These are phyloP conservation scores for Tinamus major DNA, from an alignment of 2,797 vertebrate genomes.

Conservation along the genomic window DNA sequence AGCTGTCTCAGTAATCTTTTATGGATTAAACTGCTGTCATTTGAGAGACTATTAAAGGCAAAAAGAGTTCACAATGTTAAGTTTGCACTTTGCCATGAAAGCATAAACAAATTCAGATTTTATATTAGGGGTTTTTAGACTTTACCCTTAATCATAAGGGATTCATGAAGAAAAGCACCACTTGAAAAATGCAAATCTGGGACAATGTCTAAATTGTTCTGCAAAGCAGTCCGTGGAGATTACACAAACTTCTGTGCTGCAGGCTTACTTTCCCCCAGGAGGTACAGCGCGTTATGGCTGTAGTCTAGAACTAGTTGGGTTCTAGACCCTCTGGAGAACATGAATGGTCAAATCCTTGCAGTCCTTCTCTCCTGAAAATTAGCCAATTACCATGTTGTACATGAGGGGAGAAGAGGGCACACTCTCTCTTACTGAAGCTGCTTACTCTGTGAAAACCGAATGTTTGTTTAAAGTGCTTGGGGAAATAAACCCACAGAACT, in stretches of 20 bases:
- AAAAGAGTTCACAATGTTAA: neutral
- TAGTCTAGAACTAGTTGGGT: neutral
- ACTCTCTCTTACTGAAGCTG: neutral
- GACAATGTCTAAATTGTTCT: neutral
- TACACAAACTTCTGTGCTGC: neutral
- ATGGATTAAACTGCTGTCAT: neutral
- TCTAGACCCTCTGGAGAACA: neutral
- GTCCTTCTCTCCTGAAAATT: neutral
- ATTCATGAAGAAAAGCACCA: neutral
- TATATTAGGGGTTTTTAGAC: neutral
- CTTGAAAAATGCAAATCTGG: neutral
- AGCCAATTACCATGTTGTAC: rapidly evolving
- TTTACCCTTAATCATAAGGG: neutral
- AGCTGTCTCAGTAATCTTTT: neutral
- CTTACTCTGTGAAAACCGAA: neutral
- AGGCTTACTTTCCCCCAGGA: neutral
- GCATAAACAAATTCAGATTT: neutral
- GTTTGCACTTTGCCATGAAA: neutral
- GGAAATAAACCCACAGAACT: neutral
- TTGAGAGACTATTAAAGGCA: neutral
- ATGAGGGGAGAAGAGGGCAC: neutral
- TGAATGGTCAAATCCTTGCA: neutral
- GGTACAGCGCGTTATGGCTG: neutral
- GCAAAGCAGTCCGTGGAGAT: neutral
- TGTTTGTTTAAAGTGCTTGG: neutral